Evolutionary conservation across 2,797 vertebrate genomes (phyloP).

Genomic region (Pseudocheirus occidentalis): DNA sequence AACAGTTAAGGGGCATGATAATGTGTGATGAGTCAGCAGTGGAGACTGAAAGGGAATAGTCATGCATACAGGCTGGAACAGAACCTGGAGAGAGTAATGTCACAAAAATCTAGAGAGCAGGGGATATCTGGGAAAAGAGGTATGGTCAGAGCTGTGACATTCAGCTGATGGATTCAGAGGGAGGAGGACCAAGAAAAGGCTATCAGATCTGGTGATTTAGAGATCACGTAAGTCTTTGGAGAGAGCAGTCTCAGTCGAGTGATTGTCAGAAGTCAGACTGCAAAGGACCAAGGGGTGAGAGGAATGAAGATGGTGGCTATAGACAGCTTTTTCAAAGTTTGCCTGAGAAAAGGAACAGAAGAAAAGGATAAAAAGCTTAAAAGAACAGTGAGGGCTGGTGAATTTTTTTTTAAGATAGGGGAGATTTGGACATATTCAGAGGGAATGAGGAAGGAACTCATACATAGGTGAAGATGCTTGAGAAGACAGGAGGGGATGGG

Average conservation of each 20-base stretch:
- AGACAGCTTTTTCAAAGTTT: not conserved
- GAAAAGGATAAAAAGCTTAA: not conserved
- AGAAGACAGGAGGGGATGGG: not conserved
- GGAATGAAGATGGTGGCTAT: not conserved
- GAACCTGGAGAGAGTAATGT: not conserved
- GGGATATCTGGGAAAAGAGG: not conserved
- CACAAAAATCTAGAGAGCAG: not conserved
- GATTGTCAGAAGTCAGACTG: not conserved
- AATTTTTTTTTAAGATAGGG: not conserved
- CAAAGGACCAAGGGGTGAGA: not conserved
- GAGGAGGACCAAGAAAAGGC: not conserved
- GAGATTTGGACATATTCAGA: not conserved
- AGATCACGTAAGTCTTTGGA: not conserved
- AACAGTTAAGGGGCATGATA: not conserved
- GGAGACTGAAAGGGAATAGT: not conserved
- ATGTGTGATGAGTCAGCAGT: not conserved
- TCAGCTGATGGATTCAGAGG: not conserved
- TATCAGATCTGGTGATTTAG: not conserved
- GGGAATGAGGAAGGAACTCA: not conserved
- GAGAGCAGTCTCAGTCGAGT: not conserved
- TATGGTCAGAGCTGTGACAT: not conserved
- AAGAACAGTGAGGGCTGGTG: not conserved
- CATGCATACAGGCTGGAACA: not conserved
- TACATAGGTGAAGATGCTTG: not conserved
- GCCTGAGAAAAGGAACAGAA: not conserved